Evolutionary conservation across 2,888 invertebrate genomes (phyloP).

Genomic region (Phanerotoma sp.): DNA sequence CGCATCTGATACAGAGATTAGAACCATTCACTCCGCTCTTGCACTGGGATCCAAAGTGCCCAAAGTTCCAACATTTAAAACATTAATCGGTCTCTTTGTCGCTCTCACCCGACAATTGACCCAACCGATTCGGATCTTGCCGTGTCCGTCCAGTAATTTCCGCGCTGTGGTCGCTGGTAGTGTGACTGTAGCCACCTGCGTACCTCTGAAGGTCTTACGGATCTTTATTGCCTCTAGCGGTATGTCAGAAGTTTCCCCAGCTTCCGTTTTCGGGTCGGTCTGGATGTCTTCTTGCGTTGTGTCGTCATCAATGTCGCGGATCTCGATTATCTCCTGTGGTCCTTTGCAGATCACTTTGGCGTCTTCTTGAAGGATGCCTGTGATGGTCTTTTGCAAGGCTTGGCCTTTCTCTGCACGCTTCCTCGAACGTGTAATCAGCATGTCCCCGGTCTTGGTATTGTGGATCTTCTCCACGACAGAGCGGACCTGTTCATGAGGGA

Average conservation of each 20-base stretch:
- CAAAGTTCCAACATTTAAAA: neutral
- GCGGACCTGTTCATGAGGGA: constrained; percentile 12
- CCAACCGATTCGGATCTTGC: constrained; percentile 25
- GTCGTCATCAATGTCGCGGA: constrained; percentile 24
- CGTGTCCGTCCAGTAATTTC: neutral
- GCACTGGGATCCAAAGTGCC: constrained; percentile 16
- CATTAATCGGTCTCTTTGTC: neutral
- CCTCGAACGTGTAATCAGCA: constrained; percentile 12
- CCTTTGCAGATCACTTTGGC: constrained; percentile 20
- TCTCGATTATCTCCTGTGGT: constrained; percentile 24
- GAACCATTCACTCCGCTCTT: constrained; percentile 14
- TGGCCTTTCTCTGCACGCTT: neutral
- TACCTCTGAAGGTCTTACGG: constrained; percentile 21
- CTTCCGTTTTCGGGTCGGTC: neutral
- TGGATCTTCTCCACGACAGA: constrained; percentile 13
- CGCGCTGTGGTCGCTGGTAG: constrained; percentile 11
- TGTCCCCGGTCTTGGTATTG: constrained; percentile 14
- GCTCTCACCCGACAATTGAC: constrained; percentile 9
- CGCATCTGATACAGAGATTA: constrained; percentile 25
- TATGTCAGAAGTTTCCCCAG: constrained; percentile 1
- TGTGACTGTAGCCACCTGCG: constrained; percentile 18
- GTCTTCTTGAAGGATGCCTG: neutral
- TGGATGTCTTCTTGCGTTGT: constrained; percentile 24
- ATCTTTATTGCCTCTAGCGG: constrained; percentile 2
- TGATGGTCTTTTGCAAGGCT: constrained; percentile 7